Conservation (phyloP, 2,797 vertebrate genomes). For the Prionace glauca region DNA sequence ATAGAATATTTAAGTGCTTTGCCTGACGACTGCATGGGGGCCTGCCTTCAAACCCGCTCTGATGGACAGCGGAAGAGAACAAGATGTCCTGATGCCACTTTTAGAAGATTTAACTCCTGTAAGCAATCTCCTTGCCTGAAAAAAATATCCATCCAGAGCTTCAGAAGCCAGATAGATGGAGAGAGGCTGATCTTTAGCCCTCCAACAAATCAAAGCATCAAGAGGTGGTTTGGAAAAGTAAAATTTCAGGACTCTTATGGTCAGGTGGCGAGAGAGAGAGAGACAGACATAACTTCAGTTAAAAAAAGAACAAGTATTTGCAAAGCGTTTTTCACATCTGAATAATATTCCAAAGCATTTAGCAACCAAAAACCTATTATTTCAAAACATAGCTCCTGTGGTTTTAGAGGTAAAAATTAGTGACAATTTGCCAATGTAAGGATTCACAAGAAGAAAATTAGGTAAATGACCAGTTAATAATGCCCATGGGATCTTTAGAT, state of each 20-base stretch:
- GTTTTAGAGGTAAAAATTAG: background rate
- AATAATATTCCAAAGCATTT: background rate
- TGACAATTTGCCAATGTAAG: background rate
- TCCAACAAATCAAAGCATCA: too few species aligned
- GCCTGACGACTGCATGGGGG: too few species aligned
- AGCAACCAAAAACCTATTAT: background rate
- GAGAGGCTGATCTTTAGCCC: too few species aligned
- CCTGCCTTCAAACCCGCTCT: too few species aligned
- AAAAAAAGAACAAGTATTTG: background rate
- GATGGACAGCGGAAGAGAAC: too few species aligned
- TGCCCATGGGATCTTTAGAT: too few species aligned
- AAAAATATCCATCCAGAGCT: too few species aligned
- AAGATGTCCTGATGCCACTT: too few species aligned
- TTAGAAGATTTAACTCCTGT: too few species aligned
- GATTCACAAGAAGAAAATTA: background rate
- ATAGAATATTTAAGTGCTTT: too few species aligned
- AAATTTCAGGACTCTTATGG: background rate
- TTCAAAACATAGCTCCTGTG: background rate
- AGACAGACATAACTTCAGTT: background rate
- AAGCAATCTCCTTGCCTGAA: too few species aligned
- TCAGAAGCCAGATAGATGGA: too few species aligned
- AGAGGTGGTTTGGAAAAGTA: background rate
- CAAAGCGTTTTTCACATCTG: background rate
- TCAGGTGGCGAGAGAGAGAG: background rate
- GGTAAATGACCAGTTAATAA: background rate